Base-by-base conservation (phyloP, 2,113 vertebrate genomes). In the Ptilonorhynchus violaceus region DNA sequence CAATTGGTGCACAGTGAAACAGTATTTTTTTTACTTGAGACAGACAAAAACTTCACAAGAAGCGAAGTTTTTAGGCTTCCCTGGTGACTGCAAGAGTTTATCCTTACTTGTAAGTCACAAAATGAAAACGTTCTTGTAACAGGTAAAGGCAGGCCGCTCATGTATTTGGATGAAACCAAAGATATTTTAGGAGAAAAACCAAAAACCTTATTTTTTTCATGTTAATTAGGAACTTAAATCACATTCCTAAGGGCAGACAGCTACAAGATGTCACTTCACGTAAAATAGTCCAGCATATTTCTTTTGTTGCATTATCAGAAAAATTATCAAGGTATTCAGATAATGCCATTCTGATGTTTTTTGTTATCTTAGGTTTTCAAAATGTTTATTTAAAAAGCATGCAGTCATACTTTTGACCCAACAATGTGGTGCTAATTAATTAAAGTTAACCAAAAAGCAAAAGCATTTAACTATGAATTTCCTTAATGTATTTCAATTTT, bases 361-460 rank as follows among this genome's bases (percentile, higher is more conserved):
- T 31, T 73, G 27, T 37, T 73, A 64, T 62, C 27, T 56, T 75
- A 70, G 8, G 74, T 94, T 96, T 94, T 88, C 49, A 85, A 88
- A 92, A 66, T 64, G 31, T 85, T 74, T 59, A 69, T 63, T 37
- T 75, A 78, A 95, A 92, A 80, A 69, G 44, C 67, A 89, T n/a
- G 49, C 42, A 88, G 67, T 78, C 72, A 96, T 94, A 96, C 77
- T 94, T 97, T 53, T 97, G 94, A 92, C 86, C 94, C 52, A 69
- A 63, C 39, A 68, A 50, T 78, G 74, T 78, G 18, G 59, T n/a
- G 47, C 17, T 39, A 80, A 31, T 91, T 95, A 85, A 96, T 97
- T 92, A 87, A 96, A 97, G 49, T 93, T 94, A 96, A 93, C 62
- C 73, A 69, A 76, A 80, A 74, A 92, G 44, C 39, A 96, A 90